Evolutionary conservation across 2,888 invertebrate genomes (phyloP), one percentile per base, ranked within the genome.

Genomic region (Tineola bisselliella): DNA sequence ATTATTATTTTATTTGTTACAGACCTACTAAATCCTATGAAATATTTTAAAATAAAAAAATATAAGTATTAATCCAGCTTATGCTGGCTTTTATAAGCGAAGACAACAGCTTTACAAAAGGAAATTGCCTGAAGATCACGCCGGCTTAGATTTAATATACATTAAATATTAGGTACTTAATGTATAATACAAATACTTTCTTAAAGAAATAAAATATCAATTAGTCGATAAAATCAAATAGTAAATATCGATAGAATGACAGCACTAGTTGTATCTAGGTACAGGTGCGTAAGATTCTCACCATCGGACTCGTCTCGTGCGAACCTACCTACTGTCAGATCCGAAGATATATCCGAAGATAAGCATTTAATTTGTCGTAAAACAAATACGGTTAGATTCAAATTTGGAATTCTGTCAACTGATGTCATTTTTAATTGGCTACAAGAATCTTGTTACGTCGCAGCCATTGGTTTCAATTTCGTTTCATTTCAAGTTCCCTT

Each of bases 231-330:
- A 25, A 25, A 25, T 38, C n/a, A 38, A 38, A 38, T 48, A 48
- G 30, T 60, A 56, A 52, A 38, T 61, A 66, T 67, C 67, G 66
- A 68, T 63, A 64, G 6, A 12, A 8, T 18, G 4, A 54, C 54
- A 48, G n/a, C 54, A 54, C 54, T 25, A 25, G 54, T 54, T 3
- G 19, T 54, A 12, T 18, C 54, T 25, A 54, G 18, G 75, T 82
- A 82, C 86, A 86, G 86, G 86, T 86, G 86, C 81, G 78, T 75
- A 71, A 67, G 77, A 75, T 84, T 86, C 84, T 84, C 84, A 84
- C 81, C 76, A 15, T 58, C 33, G 33, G 18, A 56, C 56, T 56
- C 31, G 58, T 33, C 31, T 13, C 58, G 58, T 58, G 33, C 25
- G 33, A 56, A 18, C 58, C n/a, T 11, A 58, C 13, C 31, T 10